These are phyloP conservation scores for Hymenopus coronatus DNA, from an alignment of 2,888 invertebrate species.

Conservation along the genomic window DNA sequence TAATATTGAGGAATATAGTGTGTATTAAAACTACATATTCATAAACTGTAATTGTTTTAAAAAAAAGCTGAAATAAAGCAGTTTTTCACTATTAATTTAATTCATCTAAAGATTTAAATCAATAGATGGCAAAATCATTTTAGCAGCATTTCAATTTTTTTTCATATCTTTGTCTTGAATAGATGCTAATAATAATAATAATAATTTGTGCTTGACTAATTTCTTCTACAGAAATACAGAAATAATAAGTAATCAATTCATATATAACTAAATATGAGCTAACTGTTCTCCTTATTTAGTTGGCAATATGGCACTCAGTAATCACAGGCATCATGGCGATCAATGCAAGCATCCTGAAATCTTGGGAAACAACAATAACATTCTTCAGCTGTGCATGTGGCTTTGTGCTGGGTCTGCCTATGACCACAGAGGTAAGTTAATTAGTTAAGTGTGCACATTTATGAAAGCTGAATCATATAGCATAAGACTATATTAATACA, in stretches of 20 bases:
- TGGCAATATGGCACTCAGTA: constrained; percentile 89
- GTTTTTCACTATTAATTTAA: neutral
- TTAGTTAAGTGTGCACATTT: neutral
- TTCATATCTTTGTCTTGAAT: no score
- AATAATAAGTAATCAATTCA: neutral
- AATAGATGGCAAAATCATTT: no score
- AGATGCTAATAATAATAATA: no score
- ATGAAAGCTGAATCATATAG: no score
- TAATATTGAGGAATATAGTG: neutral
- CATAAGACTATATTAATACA: no score
- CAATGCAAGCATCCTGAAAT: constrained; percentile 65
- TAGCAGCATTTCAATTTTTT: no score
- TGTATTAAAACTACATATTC: no score
- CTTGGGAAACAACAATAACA: constrained; percentile 80
- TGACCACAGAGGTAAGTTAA: constrained; percentile 75
- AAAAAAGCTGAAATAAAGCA: neutral
- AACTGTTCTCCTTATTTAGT: constrained; percentile 43
- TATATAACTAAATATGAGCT: neutral
- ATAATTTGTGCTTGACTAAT: neutral
- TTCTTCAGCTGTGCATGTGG: constrained; percentile 81
- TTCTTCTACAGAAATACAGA: neutral
- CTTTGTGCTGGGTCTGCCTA: constrained; percentile 76
- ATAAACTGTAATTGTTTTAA: neutral
- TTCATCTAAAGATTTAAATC: neutral
- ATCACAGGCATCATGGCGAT: constrained; percentile 81